Evolutionary conservation across 2,888 invertebrate genomes (phyloP).

Genomic region (Cephonodes hylas): DNA sequence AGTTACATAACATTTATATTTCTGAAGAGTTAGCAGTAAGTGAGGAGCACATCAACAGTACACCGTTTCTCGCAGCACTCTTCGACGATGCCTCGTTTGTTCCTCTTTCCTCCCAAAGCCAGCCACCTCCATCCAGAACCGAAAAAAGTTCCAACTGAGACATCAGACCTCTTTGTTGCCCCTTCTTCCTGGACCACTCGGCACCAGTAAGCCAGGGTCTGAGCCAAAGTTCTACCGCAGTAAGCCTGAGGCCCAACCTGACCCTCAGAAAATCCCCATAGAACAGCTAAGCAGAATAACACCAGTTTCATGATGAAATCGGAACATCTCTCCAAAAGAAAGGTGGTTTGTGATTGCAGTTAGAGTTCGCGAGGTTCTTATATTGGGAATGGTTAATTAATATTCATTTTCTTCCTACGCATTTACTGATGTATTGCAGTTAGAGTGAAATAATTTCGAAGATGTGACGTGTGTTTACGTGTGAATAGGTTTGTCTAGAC

Average conservation of each 20-base stretch:
- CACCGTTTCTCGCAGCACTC: constrained; percentile 7
- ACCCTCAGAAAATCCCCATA: background rate
- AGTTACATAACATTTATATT: no score
- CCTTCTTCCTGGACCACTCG: background rate
- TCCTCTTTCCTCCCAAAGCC: background rate
- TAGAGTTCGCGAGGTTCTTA: background rate
- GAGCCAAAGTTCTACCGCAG: constrained; percentile 25
- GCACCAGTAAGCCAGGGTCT: constrained; percentile 23
- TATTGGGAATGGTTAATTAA: background rate
- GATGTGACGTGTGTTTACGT: background rate
- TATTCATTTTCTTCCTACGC: constrained; percentile 4
- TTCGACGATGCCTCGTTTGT: constrained; percentile 12
- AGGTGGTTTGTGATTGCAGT: background rate
- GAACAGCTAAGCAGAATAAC: background rate
- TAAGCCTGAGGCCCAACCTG: constrained; percentile 14
- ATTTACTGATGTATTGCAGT: background rate
- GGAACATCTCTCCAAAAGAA: background rate
- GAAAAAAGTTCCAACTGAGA: background rate
- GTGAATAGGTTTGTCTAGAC: background rate
- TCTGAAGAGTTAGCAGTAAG: background rate
- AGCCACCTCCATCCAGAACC: background rate
- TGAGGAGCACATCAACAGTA: background rate
- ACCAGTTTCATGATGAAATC: background rate
- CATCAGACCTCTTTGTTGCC: background rate
- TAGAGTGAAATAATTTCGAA: background rate